Conservation (phyloP, 1,140 invertebrate genomes). For the Lepidurus arcticus region DNA sequence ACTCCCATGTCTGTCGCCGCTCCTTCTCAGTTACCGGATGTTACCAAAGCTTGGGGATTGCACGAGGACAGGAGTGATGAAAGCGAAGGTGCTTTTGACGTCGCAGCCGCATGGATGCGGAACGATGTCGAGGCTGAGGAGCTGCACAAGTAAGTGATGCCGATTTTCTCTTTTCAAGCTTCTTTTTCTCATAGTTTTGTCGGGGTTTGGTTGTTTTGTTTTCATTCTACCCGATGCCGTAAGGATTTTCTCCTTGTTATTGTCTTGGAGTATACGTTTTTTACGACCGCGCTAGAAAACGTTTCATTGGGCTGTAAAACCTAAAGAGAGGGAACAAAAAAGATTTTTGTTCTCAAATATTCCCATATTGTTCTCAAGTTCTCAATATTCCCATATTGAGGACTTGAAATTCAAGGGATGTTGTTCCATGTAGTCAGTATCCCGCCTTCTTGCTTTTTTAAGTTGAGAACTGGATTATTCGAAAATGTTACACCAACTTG, state of each 20-base stretch:
- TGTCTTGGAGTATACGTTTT: not conserved
- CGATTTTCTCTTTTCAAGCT: not conserved
- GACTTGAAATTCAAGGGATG: not conserved
- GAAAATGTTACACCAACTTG: not conserved
- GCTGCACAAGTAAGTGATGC: conserved; percentile 31
- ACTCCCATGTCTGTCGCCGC: not conserved
- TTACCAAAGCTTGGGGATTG: not conserved
- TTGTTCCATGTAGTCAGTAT: not conserved
- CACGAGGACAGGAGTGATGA: conserved; percentile 6
- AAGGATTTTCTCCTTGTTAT: not conserved
- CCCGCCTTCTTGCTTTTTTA: not conserved
- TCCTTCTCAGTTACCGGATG: not conserved
- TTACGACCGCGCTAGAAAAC: not conserved
- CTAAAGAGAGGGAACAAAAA: not conserved
- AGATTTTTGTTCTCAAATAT: too few species aligned
- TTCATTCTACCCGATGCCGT: too few species aligned
- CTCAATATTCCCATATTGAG: too few species aligned
- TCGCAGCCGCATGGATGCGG: conserved; percentile 44
- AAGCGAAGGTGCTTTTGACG: conserved; percentile 43
- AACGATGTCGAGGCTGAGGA: conserved; percentile 39
- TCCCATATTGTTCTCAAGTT: too few species aligned
- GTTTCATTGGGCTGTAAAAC: not conserved
- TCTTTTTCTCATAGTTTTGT: not conserved
- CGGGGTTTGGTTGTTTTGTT: too few species aligned
- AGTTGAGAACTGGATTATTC: not conserved